Percentiles rank a stretch among this genome's conserved stretches.
Conservation (phyloP, 2,797 vertebrate species). For the Poeciliopsis paucimaculata region DNA sequence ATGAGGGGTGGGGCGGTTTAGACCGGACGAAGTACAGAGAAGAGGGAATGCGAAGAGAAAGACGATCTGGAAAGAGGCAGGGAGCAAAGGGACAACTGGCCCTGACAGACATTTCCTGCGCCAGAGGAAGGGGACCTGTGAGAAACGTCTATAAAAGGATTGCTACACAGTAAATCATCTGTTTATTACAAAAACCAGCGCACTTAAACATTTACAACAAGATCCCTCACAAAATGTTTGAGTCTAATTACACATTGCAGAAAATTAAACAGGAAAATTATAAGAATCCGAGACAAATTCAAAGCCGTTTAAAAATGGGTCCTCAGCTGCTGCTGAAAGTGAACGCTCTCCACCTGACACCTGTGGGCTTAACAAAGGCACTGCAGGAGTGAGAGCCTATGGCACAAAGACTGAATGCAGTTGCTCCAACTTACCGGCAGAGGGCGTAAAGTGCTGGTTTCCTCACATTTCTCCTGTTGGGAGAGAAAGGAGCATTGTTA, state of each 20-base stretch:
- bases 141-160: neutral
- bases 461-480: constrained; percentile 71
- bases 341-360: constrained; percentile 75
- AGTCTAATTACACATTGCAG: neutral
- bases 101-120: constrained; percentile 72
- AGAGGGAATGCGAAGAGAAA: constrained; percentile 69
- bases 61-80: constrained; percentile 69
- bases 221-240: neutral
- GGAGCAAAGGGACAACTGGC: constrained; percentile 77
- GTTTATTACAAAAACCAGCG: neutral
- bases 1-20: constrained; percentile 54
- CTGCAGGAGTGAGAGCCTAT: constrained; percentile 57
- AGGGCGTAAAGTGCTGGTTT: constrained; percentile 70
- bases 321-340: constrained; percentile 54
- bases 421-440: constrained; percentile 74
- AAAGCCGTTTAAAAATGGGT: constrained; percentile 52
- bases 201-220: neutral
- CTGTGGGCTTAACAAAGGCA: constrained; percentile 74
- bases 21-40: constrained; percentile 37
- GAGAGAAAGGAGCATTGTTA: constrained; percentile 48
- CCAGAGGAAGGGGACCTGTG: constrained; percentile 33
- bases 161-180: neutral
- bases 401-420: constrained; percentile 21
- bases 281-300: neutral
- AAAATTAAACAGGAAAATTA: neutral